phyloP scores from a whole-genome alignment of 2,113 vertebrate genomes.

The Tetrax tetrax region DNA sequence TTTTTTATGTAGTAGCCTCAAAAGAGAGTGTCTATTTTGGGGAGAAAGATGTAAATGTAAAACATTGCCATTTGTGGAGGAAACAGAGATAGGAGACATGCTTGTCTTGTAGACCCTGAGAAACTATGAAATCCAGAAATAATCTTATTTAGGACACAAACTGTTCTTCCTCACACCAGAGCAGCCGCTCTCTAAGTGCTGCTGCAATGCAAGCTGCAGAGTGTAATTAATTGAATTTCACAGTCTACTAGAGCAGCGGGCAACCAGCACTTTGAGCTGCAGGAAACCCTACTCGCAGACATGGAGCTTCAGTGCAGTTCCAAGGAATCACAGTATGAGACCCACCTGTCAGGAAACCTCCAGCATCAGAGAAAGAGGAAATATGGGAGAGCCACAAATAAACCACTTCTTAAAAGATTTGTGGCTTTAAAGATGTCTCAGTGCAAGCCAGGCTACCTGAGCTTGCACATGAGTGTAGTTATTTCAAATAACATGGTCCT shows the following conservation, averaged over 20 bases:
- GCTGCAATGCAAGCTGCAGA: neutral
- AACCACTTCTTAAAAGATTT: neutral
- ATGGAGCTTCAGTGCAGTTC: neutral
- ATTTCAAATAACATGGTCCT: neutral
- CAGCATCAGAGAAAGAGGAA: neutral
- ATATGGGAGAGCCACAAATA: neutral
- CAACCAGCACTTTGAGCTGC: neutral
- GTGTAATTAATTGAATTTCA: slow-evolving; percentile 57
- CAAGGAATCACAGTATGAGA: neutral
- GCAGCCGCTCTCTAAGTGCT: neutral
- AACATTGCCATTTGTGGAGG: neutral
- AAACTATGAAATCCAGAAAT: neutral
- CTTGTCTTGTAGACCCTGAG: neutral
- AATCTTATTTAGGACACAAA: neutral
- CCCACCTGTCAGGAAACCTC: neutral
- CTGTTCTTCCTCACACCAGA: slow-evolving; percentile 17
- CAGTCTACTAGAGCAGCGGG: neutral
- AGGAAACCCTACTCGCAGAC: neutral
- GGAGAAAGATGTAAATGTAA: neutral
- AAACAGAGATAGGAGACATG: neutral
- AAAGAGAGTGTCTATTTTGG: neutral
- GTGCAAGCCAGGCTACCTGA: neutral
- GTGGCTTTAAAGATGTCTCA: neutral
- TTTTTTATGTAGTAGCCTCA: neutral
- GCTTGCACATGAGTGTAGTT: accelerated